phyloP scores from a whole-genome alignment of 37 sponge, comb jelly and placozoan genomes.

The Halisarca cf. caerulea region DNA sequence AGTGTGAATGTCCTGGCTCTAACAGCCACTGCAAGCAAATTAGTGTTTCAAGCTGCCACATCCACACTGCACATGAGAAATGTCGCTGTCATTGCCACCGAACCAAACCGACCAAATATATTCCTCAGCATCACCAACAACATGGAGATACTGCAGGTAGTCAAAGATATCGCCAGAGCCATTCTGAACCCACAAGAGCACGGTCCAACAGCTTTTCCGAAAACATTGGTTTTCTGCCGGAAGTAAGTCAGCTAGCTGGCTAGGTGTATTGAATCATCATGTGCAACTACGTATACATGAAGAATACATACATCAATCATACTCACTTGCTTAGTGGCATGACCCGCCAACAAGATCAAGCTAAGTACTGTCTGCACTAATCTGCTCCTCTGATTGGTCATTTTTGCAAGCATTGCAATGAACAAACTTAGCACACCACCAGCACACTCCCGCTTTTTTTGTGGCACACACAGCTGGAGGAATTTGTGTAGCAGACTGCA shows the following conservation, averaged over 20 bases:
- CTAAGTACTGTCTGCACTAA: slow-evolving; percentile 1
- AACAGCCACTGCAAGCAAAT: slow-evolving; percentile 21
- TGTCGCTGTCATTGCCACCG: neutral
- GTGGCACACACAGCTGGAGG: too few relatives aligned
- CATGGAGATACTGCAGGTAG: neutral
- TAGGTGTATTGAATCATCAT: neutral
- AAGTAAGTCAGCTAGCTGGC: neutral
- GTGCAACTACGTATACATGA: too few relatives aligned
- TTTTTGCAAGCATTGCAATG: slow-evolving; percentile 23
- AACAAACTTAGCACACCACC: too few relatives aligned
- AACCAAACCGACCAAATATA: slow-evolving; percentile 9
- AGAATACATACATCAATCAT: too few relatives aligned
- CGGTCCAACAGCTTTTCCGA: neutral
- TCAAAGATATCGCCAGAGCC: neutral
- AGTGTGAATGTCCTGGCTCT: slow-evolving; percentile 12
- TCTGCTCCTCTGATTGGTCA: neutral
- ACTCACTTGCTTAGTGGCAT: slow-evolving; percentile 3
- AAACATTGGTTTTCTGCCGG: slow-evolving; percentile 4
- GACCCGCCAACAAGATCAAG: neutral
- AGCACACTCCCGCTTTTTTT: too few relatives aligned
- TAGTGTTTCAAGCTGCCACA: neutral
- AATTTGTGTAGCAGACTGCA: too few relatives aligned
- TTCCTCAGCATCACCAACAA: neutral
- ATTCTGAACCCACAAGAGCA: neutral
- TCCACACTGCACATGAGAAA: slow-evolving; percentile 8